These are phyloP conservation scores for Porites lobata DNA, from an alignment of 92 coral and sea anemone genomes.

Conservation along the genomic window DNA sequence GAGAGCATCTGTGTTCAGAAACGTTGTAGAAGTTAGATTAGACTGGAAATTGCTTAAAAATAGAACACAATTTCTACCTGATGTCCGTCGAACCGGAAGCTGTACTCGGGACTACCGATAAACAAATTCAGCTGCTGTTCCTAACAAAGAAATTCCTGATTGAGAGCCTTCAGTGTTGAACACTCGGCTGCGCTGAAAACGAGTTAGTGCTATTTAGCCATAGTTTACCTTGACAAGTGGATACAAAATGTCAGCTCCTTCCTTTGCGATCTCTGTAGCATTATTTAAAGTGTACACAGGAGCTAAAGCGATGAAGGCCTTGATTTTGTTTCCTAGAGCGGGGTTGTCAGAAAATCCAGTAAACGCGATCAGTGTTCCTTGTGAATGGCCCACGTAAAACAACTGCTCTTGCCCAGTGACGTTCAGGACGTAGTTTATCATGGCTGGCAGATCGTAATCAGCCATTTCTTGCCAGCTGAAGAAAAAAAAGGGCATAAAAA, in stretches of 20 bases:
- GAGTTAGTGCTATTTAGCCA: background rate
- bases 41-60: no score
- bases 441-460: constrained; percentile 81
- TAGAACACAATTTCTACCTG: no score
- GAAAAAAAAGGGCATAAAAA: background rate
- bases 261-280: constrained; percentile 54
- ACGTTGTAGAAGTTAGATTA: no score
- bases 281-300: constrained; percentile 81
- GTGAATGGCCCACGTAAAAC: constrained; percentile 85
- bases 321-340: constrained; percentile 74
- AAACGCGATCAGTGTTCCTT: constrained; percentile 89
- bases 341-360: constrained; percentile 80
- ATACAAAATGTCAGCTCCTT: constrained; percentile 54
- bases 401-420: constrained; percentile 63
- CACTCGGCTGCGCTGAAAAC: no score
- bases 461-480: constrained; percentile 93
- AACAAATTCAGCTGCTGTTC: no score
- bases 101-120: no score
- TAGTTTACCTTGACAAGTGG: constrained; percentile 76
- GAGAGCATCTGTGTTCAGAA: no score
- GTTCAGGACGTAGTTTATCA: constrained; percentile 71
- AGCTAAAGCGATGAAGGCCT: constrained; percentile 85
- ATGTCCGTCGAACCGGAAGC: no score
- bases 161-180: no score
- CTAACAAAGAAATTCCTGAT: no score